Evolutionary conservation across 2,797 vertebrate species (phyloP).

Genomic region (Sebastes iracundus): DNA sequence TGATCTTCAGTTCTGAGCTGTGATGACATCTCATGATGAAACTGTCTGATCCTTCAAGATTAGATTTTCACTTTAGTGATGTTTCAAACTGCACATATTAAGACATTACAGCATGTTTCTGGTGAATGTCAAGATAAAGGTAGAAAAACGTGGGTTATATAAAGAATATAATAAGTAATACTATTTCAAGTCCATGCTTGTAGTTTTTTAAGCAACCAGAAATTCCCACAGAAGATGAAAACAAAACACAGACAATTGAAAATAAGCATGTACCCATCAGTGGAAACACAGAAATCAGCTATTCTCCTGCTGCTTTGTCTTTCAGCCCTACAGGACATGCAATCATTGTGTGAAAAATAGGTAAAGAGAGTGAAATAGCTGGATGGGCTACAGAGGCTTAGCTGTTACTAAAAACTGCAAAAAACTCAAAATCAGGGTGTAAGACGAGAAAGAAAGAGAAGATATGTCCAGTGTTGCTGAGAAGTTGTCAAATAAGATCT

Average conservation of each 20-base stretch:
- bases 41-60: constrained; percentile 24
- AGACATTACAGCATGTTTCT: not conserved
- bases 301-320: constrained; percentile 21
- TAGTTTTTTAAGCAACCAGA: not conserved
- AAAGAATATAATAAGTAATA: not conserved
- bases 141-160: not conserved
- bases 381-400: constrained; percentile 9
- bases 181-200: not conserved
- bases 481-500: constrained; percentile 36
- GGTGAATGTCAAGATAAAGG: not conserved
- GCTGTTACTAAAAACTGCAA: constrained; percentile 5
- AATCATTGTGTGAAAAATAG: constrained; percentile 44
- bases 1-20: constrained; percentile 10
- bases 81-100: not conserved
- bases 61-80: not conserved
- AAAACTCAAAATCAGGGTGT: not conserved
- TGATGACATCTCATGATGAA: constrained; percentile 27
- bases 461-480: constrained; percentile 1
- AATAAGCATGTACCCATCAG: not conserved
- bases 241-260: not conserved
- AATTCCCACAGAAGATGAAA: not conserved
- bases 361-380: constrained; percentile 36
- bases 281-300: constrained; percentile 36
- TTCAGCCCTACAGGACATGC: not conserved
- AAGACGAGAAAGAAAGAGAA: not conserved